Conservation (phyloP, 1,140 invertebrate species). For the Lepidotrigona ventralis region DNA sequence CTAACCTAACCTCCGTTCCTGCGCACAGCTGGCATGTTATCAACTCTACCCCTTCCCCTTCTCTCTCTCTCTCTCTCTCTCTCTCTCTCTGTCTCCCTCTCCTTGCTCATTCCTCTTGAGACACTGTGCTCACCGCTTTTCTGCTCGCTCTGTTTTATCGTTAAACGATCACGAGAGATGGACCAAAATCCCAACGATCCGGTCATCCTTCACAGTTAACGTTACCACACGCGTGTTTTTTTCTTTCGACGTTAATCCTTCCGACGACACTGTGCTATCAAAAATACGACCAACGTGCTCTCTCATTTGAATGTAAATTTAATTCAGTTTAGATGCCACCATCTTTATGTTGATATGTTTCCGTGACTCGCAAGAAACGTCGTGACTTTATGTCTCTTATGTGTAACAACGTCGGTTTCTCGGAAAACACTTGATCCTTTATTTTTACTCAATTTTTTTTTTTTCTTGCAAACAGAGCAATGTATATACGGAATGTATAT, state of each 20-base stretch:
- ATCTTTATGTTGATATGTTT: background rate
- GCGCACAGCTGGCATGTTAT: slow-evolving; percentile 72
- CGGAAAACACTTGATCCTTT: background rate
- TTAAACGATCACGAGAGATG: background rate
- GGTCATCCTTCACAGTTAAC: background rate
- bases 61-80: slow-evolving; percentile 27
- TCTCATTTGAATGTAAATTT: background rate
- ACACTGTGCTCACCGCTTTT: background rate
- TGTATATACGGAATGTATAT: too few relatives aligned
- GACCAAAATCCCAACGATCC: slow-evolving; percentile 13
- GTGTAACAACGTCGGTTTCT: background rate
- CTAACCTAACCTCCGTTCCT: slow-evolving; percentile 68
- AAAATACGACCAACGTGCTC: background rate
- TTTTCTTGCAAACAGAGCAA: too few relatives aligned
- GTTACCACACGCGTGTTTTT: background rate
- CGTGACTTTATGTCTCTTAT: background rate
- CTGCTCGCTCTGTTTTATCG: background rate
- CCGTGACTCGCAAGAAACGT: background rate
- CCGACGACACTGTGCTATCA: background rate
- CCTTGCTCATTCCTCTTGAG: background rate
- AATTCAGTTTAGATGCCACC: background rate
- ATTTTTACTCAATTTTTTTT: too few relatives aligned
- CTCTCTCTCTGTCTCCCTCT: slow-evolving; percentile 6
- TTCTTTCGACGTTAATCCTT: background rate
- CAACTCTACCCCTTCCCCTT: slow-evolving; percentile 50